A percentile compares a stretch with the other conserved stretches of the same genome.
These are phyloP conservation scores for Paedocypris micromegethes DNA, from an alignment of 2,797 vertebrate genomes.

Conservation along the genomic window DNA sequence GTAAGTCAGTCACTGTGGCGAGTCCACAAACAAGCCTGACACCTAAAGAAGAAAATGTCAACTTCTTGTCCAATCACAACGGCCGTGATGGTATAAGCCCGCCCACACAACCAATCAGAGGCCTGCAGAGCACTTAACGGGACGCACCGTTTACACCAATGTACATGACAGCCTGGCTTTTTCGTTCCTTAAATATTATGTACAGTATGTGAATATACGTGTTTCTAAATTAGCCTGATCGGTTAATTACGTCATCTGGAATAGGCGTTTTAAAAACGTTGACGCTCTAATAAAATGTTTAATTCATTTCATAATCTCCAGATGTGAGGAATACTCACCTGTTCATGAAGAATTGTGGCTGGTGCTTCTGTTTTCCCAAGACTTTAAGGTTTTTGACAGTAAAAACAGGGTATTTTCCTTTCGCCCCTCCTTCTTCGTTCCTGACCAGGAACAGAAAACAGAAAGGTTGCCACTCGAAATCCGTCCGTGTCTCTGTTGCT, in stretches of 20 bases:
- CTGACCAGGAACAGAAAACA: slow-evolving; percentile 60
- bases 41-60: slow-evolving; percentile 69
- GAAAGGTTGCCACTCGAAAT: slow-evolving; percentile 56
- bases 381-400: slow-evolving; percentile 48
- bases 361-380: slow-evolving; percentile 44
- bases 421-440: slow-evolving; percentile 38
- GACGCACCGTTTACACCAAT: slow-evolving; percentile 41
- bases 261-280: too few species aligned
- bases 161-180: not conserved
- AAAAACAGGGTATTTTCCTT: slow-evolving; percentile 52
- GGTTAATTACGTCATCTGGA: too few species aligned
- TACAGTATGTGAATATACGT: too few species aligned
- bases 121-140: slow-evolving; percentile 48
- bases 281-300: not conserved
- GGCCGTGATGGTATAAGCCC: slow-evolving; percentile 51
- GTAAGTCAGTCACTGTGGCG: not conserved
- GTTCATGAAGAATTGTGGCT: slow-evolving; percentile 55
- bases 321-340: slow-evolving; percentile 47
- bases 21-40: slow-evolving; percentile 56
- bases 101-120: slow-evolving; percentile 50
- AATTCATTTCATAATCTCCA: not conserved
- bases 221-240: too few species aligned
- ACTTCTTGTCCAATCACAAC: slow-evolving; percentile 60
- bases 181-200: too few species aligned
- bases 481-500: not conserved